Percentiles rank a stretch among this genome's conserved stretches.
Conservation (phyloP, 2,113 vertebrate species). For the Vanacampus margaritifer region DNA sequence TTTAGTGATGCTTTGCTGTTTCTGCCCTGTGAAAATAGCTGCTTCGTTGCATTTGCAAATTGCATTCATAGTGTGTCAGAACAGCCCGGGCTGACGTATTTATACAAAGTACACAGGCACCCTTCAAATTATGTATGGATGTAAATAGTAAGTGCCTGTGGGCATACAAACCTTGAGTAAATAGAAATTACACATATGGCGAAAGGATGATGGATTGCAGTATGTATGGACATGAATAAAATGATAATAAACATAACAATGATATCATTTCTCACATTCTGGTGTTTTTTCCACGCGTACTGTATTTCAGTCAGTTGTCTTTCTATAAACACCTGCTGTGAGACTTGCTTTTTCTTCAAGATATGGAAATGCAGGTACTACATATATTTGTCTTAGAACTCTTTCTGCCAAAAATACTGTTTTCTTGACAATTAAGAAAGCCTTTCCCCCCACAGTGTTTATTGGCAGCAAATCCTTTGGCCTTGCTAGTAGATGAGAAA, state of each 20-base stretch:
- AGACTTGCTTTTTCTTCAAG: not conserved
- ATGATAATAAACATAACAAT: constrained; percentile 45
- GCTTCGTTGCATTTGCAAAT: constrained; percentile 61
- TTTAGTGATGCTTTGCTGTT: constrained; percentile 57
- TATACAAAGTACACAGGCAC: constrained; percentile 39
- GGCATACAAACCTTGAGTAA: constrained; percentile 43
- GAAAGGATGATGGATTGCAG: constrained; percentile 48
- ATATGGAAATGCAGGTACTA: not conserved
- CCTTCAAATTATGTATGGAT: constrained; percentile 47
- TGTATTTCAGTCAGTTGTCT: constrained; percentile 3
- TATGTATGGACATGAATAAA: constrained; percentile 45
- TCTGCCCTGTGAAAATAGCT: constrained; percentile 33
- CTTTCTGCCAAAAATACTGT: constrained; percentile 8
- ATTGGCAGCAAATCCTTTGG: constrained; percentile 27
- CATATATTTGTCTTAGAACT: not conserved
- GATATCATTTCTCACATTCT: constrained; percentile 31
- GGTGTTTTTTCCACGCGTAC: constrained; percentile 1
- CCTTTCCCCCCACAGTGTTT: constrained; percentile 10
- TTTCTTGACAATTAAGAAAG: constrained; percentile 39
- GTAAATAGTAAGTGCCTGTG: constrained; percentile 51
- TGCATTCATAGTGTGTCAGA: constrained; percentile 46
- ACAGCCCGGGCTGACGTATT: constrained; percentile 51
- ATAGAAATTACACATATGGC: constrained; percentile 47
- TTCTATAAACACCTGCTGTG: not conserved
- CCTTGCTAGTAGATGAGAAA: constrained; percentile 26